These are phyloP conservation scores for Glaucomys volans DNA, from an alignment of 2,113 vertebrate genomes.

Conservation along the genomic window DNA sequence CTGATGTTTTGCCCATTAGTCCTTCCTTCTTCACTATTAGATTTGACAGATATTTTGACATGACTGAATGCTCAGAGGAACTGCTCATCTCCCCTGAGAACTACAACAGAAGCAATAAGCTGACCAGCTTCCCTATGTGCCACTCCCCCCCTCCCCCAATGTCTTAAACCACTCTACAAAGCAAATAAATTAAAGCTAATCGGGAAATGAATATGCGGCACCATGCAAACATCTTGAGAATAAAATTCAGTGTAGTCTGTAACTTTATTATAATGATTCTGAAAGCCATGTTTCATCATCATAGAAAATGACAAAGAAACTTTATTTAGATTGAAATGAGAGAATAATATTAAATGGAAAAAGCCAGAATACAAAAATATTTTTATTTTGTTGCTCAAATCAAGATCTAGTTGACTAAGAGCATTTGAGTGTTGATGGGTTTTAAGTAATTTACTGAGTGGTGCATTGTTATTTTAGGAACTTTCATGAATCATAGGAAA, in stretches of 20 bases:
- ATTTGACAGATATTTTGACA: background rate
- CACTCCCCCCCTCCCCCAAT: fast-evolving
- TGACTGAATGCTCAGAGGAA: background rate
- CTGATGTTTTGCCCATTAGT: background rate
- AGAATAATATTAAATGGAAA: background rate
- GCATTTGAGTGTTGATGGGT: background rate
- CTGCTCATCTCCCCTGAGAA: background rate
- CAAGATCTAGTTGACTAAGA: conserved; percentile 8
- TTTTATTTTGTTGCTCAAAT: conserved; percentile 23
- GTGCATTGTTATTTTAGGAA: background rate
- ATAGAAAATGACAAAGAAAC: background rate
- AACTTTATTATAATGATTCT: background rate
- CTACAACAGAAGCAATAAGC: background rate
- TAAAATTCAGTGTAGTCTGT: conserved; percentile 17
- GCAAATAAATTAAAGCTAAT: background rate
- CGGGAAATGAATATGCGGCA: background rate
- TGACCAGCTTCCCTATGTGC: background rate
- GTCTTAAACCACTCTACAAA: background rate
- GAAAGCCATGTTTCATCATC: background rate
- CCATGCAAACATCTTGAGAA: background rate
- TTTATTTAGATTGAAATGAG: background rate
- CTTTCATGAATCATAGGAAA: background rate
- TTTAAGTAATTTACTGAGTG: conserved; percentile 9
- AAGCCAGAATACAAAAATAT: background rate
- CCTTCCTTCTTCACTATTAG: background rate